These are phyloP conservation scores for Percopsis transmontana DNA, from an alignment of 2,113 vertebrate species.

Conservation along the genomic window DNA sequence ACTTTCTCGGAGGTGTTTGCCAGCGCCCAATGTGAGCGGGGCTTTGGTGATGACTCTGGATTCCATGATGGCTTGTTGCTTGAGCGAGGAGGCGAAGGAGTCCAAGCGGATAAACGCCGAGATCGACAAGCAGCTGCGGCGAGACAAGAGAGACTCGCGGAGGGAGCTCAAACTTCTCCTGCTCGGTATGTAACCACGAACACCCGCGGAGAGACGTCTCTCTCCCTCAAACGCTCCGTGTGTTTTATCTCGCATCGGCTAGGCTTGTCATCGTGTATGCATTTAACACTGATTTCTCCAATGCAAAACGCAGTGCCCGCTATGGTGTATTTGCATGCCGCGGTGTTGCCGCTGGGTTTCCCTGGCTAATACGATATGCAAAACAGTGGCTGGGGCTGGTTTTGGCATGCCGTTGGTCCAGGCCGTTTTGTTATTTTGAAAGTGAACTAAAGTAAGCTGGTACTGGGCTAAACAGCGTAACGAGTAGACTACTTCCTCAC, in stretches of 20 bases:
- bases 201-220: not conserved
- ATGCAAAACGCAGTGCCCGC: constrained; percentile 43
- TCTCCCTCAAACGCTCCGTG: not conserved
- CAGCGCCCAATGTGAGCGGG: constrained; percentile 57
- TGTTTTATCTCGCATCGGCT: not conserved
- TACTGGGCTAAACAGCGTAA: not conserved
- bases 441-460: not conserved
- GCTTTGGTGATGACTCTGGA: constrained; percentile 85
- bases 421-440: not conserved
- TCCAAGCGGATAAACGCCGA: constrained; percentile 93
- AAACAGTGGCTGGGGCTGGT: constrained; percentile 17
- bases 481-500: too few relatives aligned
- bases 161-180: constrained; percentile 91
- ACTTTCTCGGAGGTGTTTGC: constrained; percentile 48
- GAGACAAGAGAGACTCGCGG: constrained; percentile 89
- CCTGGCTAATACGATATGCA: constrained; percentile 39
- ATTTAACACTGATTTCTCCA: constrained; percentile 8
- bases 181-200: constrained; percentile 77
- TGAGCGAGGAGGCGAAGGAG: constrained; percentile 95
- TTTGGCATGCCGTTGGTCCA: not conserved
- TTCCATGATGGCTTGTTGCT: constrained; percentile 96
- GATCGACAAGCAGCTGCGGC: constrained; percentile 92
- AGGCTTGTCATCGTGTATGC: too few relatives aligned
- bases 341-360: constrained; percentile 41
- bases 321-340: constrained; percentile 2